Percentiles rank a stretch among this genome's conserved stretches.
Conservation (phyloP, 2,888 invertebrate genomes). For the Erebia aethiops region DNA sequence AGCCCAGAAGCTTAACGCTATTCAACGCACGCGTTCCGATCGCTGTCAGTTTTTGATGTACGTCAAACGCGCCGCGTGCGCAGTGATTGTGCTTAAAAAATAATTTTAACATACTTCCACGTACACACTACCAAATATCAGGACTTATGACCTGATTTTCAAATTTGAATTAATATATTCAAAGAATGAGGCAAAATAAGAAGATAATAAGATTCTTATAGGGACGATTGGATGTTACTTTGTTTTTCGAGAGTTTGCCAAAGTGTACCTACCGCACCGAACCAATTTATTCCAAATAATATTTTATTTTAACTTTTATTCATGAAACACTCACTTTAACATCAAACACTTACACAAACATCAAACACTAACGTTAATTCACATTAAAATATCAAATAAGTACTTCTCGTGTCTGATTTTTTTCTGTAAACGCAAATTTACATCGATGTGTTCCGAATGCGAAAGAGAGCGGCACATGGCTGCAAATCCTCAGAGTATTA, state of each 20-base stretch:
- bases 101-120: slow-evolving; percentile 3
- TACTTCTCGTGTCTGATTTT: background rate
- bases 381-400: background rate
- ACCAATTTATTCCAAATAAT: too few species aligned
- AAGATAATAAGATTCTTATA: too few species aligned
- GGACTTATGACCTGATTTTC: background rate
- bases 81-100: background rate
- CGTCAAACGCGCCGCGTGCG: background rate
- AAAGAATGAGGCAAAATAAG: too few species aligned
- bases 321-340: too few species aligned
- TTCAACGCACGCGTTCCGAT: slow-evolving; percentile 5
- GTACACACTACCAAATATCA: background rate
- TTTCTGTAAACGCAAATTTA: background rate
- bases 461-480: slow-evolving; percentile 18
- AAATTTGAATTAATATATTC: background rate
- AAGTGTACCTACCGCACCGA: too few species aligned
- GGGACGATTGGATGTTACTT: too few species aligned
- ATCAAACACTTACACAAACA: too few species aligned
- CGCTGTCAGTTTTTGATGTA: slow-evolving; percentile 10
- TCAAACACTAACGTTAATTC: too few species aligned
- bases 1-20: background rate
- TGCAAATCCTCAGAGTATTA: slow-evolving; percentile 18
- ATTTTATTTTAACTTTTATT: too few species aligned
- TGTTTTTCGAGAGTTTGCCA: too few species aligned
- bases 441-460: background rate